These are phyloP conservation scores for Scomber colias DNA, from an alignment of 2,113 vertebrate species.

Conservation along the genomic window DNA sequence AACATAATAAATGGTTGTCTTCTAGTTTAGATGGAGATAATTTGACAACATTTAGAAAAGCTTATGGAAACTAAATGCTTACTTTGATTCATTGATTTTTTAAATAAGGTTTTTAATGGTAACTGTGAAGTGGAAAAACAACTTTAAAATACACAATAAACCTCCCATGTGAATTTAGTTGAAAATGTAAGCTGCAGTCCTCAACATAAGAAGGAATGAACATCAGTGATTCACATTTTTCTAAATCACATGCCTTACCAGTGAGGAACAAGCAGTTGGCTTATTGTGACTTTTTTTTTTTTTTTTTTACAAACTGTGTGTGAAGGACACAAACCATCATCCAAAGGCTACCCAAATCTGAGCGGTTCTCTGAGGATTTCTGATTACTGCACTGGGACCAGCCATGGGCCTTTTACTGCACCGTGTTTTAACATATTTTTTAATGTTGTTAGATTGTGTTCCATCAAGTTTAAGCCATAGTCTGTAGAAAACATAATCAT, in stretches of 20 bases:
- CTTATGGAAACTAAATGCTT: conserved; percentile 14
- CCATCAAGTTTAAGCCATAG: not conserved
- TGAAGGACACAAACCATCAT: conserved; percentile 35
- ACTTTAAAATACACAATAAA: not conserved
- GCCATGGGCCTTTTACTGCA: not conserved
- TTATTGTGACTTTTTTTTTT: conserved; percentile 2
- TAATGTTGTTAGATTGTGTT: not conserved
- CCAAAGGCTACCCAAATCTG: conserved; percentile 16
- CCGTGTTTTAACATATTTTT: not conserved
- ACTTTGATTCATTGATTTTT: not conserved
- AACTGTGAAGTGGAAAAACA: not conserved
- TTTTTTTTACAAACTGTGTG: conserved; percentile 22
- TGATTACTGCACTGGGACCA: not conserved
- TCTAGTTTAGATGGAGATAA: conserved; percentile 5
- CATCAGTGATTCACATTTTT: not conserved
- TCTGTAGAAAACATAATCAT: too few species aligned
- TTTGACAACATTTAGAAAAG: conserved; percentile 9
- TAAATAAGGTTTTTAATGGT: not conserved
- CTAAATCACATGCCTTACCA: not conserved
- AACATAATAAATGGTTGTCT: conserved; percentile 42
- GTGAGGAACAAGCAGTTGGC: conserved; percentile 8
- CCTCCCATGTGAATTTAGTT: not conserved
- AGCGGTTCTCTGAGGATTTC: conserved; percentile 13
- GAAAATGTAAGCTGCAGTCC: not conserved
- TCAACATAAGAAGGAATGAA: not conserved